Evolutionary conservation across 2,888 invertebrate genomes (phyloP), one percentile per base, ranked within the genome.

Genomic region (Priocnemis perturbator): DNA sequence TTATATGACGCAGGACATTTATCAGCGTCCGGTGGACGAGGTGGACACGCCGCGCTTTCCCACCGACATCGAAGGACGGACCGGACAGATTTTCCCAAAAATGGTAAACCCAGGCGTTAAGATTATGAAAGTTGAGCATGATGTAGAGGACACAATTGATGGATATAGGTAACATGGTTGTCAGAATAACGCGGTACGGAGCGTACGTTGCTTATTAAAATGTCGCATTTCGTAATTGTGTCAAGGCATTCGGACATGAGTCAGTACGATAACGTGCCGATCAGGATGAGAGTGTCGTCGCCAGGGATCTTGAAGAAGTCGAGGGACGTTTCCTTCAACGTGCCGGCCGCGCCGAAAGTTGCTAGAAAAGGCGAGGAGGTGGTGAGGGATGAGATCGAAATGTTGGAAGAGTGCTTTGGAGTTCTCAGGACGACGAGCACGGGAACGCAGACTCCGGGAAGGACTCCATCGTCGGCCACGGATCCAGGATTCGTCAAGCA

Each of bases 401-500:
- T 85, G 81, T 76, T 89, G 52, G 87, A 89, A 59, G 87, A 87
- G 44, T 87, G 84, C 75, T 85, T 89, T 65, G 85, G 82, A 55
- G 83, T 75, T 26, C 71, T 88, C 5, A 82, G 82, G 77, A 85
- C 84, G 11, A 76, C 86, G 15, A 37, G 37, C 37, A 87, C 80
- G 3, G 85, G 83, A 53, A 86, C 86, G 0, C 86, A 87, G 60
- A 87, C 85, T 1, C 73, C 76, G 2, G 23, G 65, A 0, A 72
- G 78, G 30, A 59, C 67, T 14, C 89, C 89, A 0, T 93, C 93
- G n/a, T 92, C 93, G 0, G 94, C 94, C 0, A 93, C 92, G 0
- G 94, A 94, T 86, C 94, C 94, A 0, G 94, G 94, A 2, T 95
- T 92, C 80, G 94, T 95, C 1, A 93, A 93, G 81, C 94, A 94